These are phyloP conservation scores for Stichopus chloronotus DNA, from an alignment of 35 echinoderm and acorn worm genomes.

Conservation along the genomic window DNA sequence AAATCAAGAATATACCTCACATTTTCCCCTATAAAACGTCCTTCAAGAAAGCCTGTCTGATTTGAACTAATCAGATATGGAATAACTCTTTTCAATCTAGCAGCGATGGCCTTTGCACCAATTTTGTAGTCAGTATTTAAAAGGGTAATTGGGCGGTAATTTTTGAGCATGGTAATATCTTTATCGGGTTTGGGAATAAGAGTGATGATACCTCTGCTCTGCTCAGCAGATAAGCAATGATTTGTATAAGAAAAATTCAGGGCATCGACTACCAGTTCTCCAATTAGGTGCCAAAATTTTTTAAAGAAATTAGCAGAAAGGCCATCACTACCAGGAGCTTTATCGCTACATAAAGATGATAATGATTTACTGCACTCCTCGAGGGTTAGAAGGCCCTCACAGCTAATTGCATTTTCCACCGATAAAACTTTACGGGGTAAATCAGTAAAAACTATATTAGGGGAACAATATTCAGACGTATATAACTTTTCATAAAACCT, in stretches of 20 bases:
- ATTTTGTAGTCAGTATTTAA: constrained; percentile 43
- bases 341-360: neutral
- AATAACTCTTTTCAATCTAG: neutral
- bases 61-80: neutral
- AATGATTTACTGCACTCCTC: constrained; percentile 10
- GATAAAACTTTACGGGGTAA: neutral
- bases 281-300: constrained; percentile 21
- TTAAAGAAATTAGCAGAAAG: constrained; percentile 9
- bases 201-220: neutral
- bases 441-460: neutral
- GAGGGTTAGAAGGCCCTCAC: neutral
- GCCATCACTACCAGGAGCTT: constrained; percentile 29
- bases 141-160: constrained; percentile 22
- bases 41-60: constrained; percentile 42
- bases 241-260: constrained; percentile 32
- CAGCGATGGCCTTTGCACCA: constrained; percentile 14
- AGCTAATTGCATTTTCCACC: neutral
- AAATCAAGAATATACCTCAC: neutral
- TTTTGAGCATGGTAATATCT: neutral
- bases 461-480: neutral
- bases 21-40: constrained; percentile 45
- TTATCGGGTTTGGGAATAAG: constrained; percentile 33
- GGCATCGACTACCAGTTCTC: neutral
- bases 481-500: neutral
- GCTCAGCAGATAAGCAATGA: neutral